Base-by-base conservation (phyloP, 2,888 invertebrate species). In the Rotaria sp. region DNA sequence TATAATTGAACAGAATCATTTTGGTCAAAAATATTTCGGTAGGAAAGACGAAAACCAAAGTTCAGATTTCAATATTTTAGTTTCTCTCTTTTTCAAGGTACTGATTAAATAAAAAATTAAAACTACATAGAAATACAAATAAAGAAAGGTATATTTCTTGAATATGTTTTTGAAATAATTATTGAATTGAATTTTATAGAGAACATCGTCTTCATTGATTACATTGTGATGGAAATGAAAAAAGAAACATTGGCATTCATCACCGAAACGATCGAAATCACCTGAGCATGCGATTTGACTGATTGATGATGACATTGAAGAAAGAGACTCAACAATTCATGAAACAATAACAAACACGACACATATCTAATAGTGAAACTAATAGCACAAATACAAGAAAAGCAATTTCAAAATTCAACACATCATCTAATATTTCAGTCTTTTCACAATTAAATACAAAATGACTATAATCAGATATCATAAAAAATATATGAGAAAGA, bases 351-450 rank as follows among this genome's bases (percentile, higher is more conserved):
- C 30, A 35, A 13, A n/a, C n/a, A n/a, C n/a, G n/a, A n/a, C n/a
- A n/a, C n/a, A n/a, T n/a, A n/a, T n/a, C n/a, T 5, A 35, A 18
- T 10, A 15, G 35, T 41, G 84, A 84, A 24, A 24, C 45, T n/a
- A 45, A 84, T 84, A 48, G 48, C 26, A 11, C 11, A 7, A 48
- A 2, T 13, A 35, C 30, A 75, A 30, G n/a, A 11, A 87, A 87
- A 87, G 96, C 95, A 2, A 93, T 95, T 85, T 95, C 96, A 89
- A 98, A 97, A 91, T 45, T 45, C n/a, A n/a, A n/a, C n/a, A n/a
- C n/a, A n/a, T n/a, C n/a, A n/a, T 13, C 10, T 45, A n/a, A n/a
- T n/a, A n/a, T n/a, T n/a, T n/a, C n/a, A n/a, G n/a, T n/a, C n/a
- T n/a, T n/a, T n/a, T n/a, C n/a, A n/a, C n/a, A n/a, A n/a, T n/a